These are phyloP conservation scores for Uria aalge DNA, from an alignment of 2,113 vertebrate species.

Conservation along the genomic window DNA sequence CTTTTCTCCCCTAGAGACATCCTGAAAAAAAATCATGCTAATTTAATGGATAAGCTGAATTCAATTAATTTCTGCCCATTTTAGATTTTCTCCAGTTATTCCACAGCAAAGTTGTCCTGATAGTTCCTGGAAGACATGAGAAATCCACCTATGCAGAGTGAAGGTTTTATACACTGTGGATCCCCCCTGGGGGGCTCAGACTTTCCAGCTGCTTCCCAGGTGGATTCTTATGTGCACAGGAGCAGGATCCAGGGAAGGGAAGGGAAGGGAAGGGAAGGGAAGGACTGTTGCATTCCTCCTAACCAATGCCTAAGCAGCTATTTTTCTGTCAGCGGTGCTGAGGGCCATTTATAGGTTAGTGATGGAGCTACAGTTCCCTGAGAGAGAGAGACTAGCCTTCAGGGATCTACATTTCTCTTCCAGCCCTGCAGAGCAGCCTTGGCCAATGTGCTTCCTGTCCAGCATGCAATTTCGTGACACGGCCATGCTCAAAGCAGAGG, in stretches of 20 bases:
- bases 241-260: not conserved
- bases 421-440: not conserved
- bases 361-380: not conserved
- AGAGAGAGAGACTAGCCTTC: not conserved
- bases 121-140: not conserved
- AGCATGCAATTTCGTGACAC: rapidly evolving
- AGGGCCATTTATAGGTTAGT: not conserved
- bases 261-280: too few species aligned
- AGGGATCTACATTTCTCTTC: not conserved
- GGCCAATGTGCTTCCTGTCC: not conserved
- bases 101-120: not conserved
- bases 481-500: not conserved
- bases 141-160: not conserved
- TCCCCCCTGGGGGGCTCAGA: not conserved
- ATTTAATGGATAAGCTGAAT: not conserved
- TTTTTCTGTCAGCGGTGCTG: not conserved
- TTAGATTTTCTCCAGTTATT: not conserved
- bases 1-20: not conserved
- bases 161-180: not conserved
- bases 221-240: not conserved
- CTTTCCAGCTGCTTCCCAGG: not conserved
- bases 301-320: not conserved
- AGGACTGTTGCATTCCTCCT: not conserved
- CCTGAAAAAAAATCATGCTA: not conserved
- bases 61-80: not conserved